Evolutionary conservation across 2,797 vertebrate species (phyloP), one percentile per base, ranked within the genome.

Genomic region (Pyrocephalus nanus): DNA sequence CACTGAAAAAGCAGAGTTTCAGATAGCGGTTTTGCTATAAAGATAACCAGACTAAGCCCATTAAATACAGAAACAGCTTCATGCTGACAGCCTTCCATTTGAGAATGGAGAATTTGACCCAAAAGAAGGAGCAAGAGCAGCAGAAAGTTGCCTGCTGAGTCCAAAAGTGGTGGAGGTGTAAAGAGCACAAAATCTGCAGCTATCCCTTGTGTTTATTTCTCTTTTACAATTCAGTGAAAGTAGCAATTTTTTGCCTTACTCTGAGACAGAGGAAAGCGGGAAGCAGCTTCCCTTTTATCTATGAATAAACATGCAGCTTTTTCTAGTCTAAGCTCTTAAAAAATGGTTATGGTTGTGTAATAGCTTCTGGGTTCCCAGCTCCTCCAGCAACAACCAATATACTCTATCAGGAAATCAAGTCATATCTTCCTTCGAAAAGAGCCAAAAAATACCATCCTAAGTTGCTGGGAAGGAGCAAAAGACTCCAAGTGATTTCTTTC

Each of bases 271-370:
- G 82, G 55, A 60, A 86, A 88, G 66, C 2, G 0, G 54, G 53
- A 94, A 90, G 62, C 94, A 88, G 51, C 61, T 93, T 93, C 57
- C 32, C 55, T 72, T 90, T 84, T 82, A 92, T 91, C 91, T 88
- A 43, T 92, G 91, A 93, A 95, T 92, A 94, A 96, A 81, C 80
- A 88, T 82, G 45, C 48, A 88, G 76, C 66, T 95, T 95, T 78
- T 96, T 96, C 70, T 93, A 43, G 88, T 95, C 79, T 66, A 48
- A 86, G 88, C 66, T 78, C 70, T 64, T 95, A 81, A 94, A 91
- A 91, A 88, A 66, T 36, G 36, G 15, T 53, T 92, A 57, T 71
- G 45, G 38, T 93, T 96, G 88, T 95, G 61, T 93, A 93, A 92
- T 51, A 93, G 70, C 57, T 78, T 74, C 91, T 90, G 86, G 75